These are phyloP conservation scores for Ivindomyrus marchei DNA, from an alignment of 2,113 vertebrate species.

Conservation along the genomic window DNA sequence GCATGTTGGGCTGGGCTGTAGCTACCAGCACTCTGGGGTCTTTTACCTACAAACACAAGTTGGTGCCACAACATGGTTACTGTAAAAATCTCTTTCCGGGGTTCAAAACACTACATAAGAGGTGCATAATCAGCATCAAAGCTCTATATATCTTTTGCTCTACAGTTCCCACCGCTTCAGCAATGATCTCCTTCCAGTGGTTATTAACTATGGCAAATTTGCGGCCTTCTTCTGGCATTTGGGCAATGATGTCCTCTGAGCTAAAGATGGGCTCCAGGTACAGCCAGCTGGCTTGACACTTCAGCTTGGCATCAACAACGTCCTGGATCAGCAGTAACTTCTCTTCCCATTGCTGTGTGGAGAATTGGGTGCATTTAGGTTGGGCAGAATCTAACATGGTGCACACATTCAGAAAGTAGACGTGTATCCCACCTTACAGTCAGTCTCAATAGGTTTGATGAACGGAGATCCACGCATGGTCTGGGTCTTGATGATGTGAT, in stretches of 20 bases:
- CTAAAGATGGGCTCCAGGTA: conserved; percentile 92
- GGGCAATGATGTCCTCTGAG: conserved; percentile 82
- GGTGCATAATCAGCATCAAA: background rate
- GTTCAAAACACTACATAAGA: background rate
- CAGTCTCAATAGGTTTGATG: conserved; percentile 78
- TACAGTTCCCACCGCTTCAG: conserved; percentile 61
- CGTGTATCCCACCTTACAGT: conserved; percentile 69
- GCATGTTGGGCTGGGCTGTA: conserved; percentile 58
- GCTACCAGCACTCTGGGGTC: conserved; percentile 56
- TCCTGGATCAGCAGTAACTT: conserved; percentile 75
- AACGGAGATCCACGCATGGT: conserved; percentile 84
- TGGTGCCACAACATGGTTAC: background rate
- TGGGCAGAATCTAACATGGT: background rate
- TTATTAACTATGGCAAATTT: conserved; percentile 78
- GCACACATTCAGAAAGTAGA: background rate
- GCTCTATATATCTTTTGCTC: background rate
- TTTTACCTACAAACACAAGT: conserved; percentile 43
- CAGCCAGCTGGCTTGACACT: conserved; percentile 81
- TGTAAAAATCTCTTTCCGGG: background rate
- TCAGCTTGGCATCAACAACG: conserved; percentile 76
- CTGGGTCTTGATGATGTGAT: conserved; percentile 84
- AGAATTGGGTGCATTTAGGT: conserved; percentile 19
- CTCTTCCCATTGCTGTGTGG: conserved; percentile 74
- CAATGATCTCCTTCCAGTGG: conserved; percentile 76
- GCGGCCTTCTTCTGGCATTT: conserved; percentile 87